Base-by-base conservation (phyloP, 2,888 invertebrate species). In the Bugulina stolonifera region DNA sequence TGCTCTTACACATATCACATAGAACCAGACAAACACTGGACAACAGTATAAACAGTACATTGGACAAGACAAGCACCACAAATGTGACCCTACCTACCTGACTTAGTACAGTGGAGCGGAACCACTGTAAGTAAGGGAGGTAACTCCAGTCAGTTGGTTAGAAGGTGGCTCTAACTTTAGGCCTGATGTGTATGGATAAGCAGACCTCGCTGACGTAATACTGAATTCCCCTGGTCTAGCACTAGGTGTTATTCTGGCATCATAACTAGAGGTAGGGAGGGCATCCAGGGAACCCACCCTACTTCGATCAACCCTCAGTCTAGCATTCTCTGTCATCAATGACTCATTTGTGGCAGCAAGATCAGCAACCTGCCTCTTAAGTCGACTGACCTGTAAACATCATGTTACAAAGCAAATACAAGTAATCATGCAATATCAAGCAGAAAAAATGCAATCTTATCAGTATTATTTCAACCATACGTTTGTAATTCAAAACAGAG, bases 341-440 rank as follows among this genome's bases (percentile, higher is more conserved):
- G 91, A 91, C 81, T 91, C 91, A 81, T 92, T 92, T 10, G 91
- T 90, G 0, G 91, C 90, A 52, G 89, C 89, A 74, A 91, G 83
- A 81, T 91, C 90, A 43, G 88, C 88, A 25, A 90, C 89, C 83
- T 89, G 89, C 80, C 89, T 89, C 80, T 90, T 90, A 73, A 91
- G 82, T 77, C 90, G 90, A 69, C 89, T 89, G 69, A 91, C 87
- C 80, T 89, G 5, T 43, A 43, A 43, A 43, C 43, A 43, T 43
- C 43, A 43, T 43, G 18, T 43, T 43, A 43, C 18, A 43, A 10
- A 43, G n/a, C 43, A 43, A 43, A 43, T 43, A 10, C 43, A 43
- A 18, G 10, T 10, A 43, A 43, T 43, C n/a, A n/a, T n/a, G n/a
- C n/a, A n/a, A n/a, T n/a, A n/a, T n/a, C n/a, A n/a, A n/a, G n/a